A percentile compares a stretch with the other conserved stretches of the same genome.
These are phyloP conservation scores for Drosophila pruinosa DNA, from an alignment of 1,140 invertebrate genomes.

Conservation along the genomic window DNA sequence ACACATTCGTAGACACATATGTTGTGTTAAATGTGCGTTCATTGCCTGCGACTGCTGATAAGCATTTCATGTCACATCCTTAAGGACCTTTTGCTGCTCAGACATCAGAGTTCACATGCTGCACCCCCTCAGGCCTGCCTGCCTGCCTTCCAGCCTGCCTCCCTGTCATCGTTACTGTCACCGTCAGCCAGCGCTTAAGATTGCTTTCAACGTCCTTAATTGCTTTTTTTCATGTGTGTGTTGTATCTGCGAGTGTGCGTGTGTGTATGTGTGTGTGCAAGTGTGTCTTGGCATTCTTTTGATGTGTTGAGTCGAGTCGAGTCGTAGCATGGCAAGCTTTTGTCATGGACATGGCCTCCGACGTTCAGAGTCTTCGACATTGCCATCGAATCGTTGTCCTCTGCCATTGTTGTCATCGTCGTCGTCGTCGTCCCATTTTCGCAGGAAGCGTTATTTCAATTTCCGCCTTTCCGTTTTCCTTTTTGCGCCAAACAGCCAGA, in stretches of 20 bases:
- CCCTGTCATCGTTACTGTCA: conserved; percentile 65
- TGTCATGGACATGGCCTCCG: conserved; percentile 59
- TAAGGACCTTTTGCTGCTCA: conserved; percentile 61
- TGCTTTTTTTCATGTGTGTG: conserved; percentile 70
- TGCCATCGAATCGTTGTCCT: conserved; percentile 10
- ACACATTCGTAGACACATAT: conserved; percentile 6
- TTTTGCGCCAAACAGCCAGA: conserved; percentile 60
- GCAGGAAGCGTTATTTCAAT: conserved; percentile 79
- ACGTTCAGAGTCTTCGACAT: conserved; percentile 9
- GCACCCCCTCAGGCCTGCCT: neutral
- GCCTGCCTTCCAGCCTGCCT: neutral
- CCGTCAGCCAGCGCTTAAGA: conserved; percentile 76
- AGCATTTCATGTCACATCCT: conserved; percentile 82
- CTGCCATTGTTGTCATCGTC: conserved; percentile 16
- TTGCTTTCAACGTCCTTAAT: conserved; percentile 82
- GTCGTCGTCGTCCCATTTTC: conserved; percentile 48
- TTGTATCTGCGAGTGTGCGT: conserved; percentile 8
- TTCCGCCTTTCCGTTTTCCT: conserved; percentile 70
- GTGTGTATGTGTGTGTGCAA: conserved; percentile 17
- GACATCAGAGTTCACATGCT: conserved; percentile 63
- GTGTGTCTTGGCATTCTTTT: conserved; percentile 59
- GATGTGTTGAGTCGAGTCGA: conserved; percentile 51
- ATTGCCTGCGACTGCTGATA: conserved; percentile 65
- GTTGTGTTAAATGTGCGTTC: conserved; percentile 33
- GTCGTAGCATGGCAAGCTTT: conserved; percentile 54